These are phyloP conservation scores for Eubasilissa regina DNA, from an alignment of 1,140 invertebrate genomes.

Conservation along the genomic window DNA sequence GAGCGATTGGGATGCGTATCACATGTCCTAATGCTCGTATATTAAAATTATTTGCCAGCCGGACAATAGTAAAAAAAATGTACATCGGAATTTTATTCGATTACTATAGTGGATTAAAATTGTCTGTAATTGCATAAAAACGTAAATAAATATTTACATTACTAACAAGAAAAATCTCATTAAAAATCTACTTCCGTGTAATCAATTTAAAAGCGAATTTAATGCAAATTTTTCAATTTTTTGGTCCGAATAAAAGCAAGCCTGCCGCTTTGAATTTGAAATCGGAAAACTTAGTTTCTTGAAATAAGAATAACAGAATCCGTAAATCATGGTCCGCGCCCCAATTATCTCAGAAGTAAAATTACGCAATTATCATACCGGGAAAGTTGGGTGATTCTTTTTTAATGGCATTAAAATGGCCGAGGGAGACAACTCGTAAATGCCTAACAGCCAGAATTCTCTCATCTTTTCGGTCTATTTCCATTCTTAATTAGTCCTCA, in stretches of 20 bases:
- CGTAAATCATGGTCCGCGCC: slow-evolving; percentile 2
- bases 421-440: slow-evolving; percentile 36
- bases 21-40: no score
- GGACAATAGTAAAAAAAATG: no score
- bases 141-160: no score
- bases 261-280: slow-evolving; percentile 2
- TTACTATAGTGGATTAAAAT: no score
- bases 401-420: slow-evolving; percentile 37
- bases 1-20: no score
- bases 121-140: no score
- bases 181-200: background rate
- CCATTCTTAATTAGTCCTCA: slow-evolving; percentile 57
- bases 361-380: slow-evolving; percentile 41
- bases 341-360: slow-evolving; percentile 39
- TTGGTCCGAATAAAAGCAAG: background rate
- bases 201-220: slow-evolving; percentile 2
- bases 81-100: no score
- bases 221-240: background rate
- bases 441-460: slow-evolving; percentile 40
- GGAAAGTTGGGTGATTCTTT: slow-evolving; percentile 41
- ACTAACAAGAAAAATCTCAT: no score
- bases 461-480: slow-evolving; percentile 53
- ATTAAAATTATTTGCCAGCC: no score
- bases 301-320: slow-evolving; percentile 32
- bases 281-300: background rate